These are phyloP conservation scores for Anagyrus pseudococci DNA, from an alignment of 2,888 invertebrate genomes.

Conservation along the genomic window DNA sequence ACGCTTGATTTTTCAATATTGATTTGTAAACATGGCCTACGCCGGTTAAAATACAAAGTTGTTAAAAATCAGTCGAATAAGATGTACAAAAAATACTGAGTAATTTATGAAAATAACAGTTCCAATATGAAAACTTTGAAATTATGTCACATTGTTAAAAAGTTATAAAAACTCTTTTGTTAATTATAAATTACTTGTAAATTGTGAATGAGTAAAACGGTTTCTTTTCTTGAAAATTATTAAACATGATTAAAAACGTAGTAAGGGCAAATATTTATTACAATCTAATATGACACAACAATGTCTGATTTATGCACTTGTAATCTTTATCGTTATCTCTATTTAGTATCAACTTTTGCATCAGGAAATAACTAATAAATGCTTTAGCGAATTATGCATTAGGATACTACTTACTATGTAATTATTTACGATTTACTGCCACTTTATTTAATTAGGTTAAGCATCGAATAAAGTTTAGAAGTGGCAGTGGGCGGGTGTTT, in stretches of 20 bases:
- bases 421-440: conserved; percentile 21
- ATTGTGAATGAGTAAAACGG: neutral
- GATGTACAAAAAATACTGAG: too few relatives aligned
- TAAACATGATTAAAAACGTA: conserved; percentile 3
- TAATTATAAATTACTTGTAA: neutral
- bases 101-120: too few relatives aligned
- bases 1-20: neutral
- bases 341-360: neutral
- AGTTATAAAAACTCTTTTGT: too few relatives aligned
- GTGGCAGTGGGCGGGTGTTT: conserved; percentile 27
- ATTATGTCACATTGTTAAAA: too few relatives aligned
- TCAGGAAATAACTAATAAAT: conserved; percentile 25
- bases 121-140: too few relatives aligned
- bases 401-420: conserved; percentile 5
- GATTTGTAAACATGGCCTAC: too few relatives aligned
- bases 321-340: neutral
- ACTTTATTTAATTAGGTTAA: conserved; percentile 6
- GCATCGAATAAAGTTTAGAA: conserved; percentile 17
- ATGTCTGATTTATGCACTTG: neutral
- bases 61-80: too few relatives aligned
- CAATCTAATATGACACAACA: neutral
- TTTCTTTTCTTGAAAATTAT: neutral
- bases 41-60: too few relatives aligned
- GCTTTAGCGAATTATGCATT: conserved; percentile 18
- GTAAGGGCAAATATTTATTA: neutral